Base-by-base conservation (phyloP, 1,140 invertebrate genomes). In the Cardiocondyla obscurior region DNA sequence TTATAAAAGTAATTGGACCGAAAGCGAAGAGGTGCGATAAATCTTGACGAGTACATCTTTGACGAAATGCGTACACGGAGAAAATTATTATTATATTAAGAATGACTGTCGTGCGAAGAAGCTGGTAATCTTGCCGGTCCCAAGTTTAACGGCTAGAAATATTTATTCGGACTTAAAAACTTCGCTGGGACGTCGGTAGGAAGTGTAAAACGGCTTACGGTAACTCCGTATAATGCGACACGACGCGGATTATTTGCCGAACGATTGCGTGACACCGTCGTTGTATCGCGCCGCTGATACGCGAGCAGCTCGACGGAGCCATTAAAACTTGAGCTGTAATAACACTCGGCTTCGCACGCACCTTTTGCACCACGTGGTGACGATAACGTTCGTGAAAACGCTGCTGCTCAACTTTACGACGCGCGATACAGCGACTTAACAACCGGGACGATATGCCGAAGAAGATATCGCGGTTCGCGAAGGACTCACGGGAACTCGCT, bases 321-420 rank as follows among this genome's bases (percentile, higher is more conserved):
- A 89, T 90, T 90, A 88, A 90, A 90, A 86, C 84, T 72, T 58
- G 44, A 87, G 85, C 69, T 81, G 72, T 88, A 91, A 90, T 89
- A 91, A 87, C 81, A 69, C 79, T 85, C 83, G 79, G 76, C 86
- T 85, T 76, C 81, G 83, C 88, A 89, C 86, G 89, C 90, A 85
- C 81, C 84, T 89, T 88, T 83, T 58, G 44, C 81, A 81, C 67
- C 77, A 28, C 77, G 70, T 76, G 72, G 55, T 83, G 65, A 81
- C 55, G 90, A 91, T 91, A 92, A 89, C 86, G 69, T 82, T 88
- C 70, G 77, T 84, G 82, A 83, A 89, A 90, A 89, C 58, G 72
- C 39, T 82, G 64, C 51, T 46, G 67, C 70, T 65, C 87, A 67
- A 90, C 82, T 91, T 90, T 90, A 91, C 67, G 87, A 89, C 36